Conservation (phyloP, 2,797 vertebrate genomes). For the Eurystomus glaucurus region DNA sequence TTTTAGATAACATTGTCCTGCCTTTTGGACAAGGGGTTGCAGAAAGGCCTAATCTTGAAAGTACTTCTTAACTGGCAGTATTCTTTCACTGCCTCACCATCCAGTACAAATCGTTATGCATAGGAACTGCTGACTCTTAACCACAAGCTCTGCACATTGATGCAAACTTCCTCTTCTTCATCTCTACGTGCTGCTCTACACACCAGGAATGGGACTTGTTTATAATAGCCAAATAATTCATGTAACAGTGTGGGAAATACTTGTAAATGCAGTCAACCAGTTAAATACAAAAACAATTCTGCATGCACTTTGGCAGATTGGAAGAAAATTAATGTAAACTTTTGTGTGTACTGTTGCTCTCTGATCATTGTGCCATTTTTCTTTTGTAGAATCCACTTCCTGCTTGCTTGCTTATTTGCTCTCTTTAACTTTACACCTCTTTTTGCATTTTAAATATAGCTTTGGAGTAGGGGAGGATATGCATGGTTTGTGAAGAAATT, state of each 20-base stretch:
- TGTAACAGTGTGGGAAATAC: neutral
- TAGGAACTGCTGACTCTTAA: neutral
- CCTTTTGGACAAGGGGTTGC: neutral
- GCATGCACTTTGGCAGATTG: neutral
- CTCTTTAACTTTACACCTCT: neutral
- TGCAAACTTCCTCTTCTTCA: neutral
- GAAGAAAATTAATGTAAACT: neutral
- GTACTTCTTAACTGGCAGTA: neutral
- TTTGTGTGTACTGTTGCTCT: neutral
- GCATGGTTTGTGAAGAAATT: neutral
- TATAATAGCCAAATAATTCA: neutral
- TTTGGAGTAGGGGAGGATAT: neutral
- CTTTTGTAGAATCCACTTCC: neutral
- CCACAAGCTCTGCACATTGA: rapidly evolving
- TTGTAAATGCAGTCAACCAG: neutral
- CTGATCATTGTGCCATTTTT: rapidly evolving
- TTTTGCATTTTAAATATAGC: neutral
- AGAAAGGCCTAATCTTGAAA: neutral
- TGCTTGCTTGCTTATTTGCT: neutral
- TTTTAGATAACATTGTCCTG: neutral
- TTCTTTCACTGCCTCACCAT: neutral
- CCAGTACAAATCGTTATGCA: rapidly evolving
- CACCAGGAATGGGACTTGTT: neutral
- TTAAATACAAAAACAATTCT: neutral
- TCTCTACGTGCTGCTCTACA: neutral